A percentile compares a stretch with the other conserved stretches of the same genome.
Evolutionary conservation across 2,888 invertebrate genomes (phyloP).

Genomic region (Amphipoea lucens): DNA sequence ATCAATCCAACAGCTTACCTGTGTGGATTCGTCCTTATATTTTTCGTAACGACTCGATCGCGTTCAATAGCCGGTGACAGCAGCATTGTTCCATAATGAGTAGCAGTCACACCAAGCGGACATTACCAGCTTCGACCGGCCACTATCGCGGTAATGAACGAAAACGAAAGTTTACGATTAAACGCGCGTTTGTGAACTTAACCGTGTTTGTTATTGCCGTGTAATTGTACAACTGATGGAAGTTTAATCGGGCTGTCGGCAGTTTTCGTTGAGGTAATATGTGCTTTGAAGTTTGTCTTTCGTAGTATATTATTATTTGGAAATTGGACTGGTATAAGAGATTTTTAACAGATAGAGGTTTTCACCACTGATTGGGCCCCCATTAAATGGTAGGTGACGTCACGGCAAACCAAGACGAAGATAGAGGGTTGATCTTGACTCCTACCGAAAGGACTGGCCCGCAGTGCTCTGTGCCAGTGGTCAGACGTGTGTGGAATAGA

Average conservation of each 20-base stretch:
- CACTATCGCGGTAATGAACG: conserved; percentile 71
- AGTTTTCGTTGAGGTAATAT: conserved; percentile 20
- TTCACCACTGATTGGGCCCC: neutral
- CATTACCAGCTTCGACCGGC: conserved; percentile 69
- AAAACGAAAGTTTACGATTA: conserved; percentile 76
- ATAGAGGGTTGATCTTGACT: neutral
- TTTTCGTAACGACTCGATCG: conserved; percentile 42
- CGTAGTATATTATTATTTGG: neutral
- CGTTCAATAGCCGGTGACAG: conserved; percentile 56
- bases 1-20: no score
- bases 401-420: neutral
- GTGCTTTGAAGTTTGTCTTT: conserved; percentile 19
- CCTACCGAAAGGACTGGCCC: neutral
- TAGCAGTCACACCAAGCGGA: conserved; percentile 76
- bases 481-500: neutral
- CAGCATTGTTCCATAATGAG: conserved; percentile 72
- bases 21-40: conserved; percentile 31
- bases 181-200: conserved; percentile 49
- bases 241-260: conserved; percentile 35
- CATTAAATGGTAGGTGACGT: neutral
- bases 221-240: conserved; percentile 50
- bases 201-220: conserved; percentile 55
- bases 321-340: neutral
- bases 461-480: neutral
- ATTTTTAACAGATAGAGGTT: neutral